Evolutionary conservation across 64 coral and sea anemone species (phyloP), one percentile per base, ranked within the genome.

Genomic region (Astreopora myriophthalma): DNA sequence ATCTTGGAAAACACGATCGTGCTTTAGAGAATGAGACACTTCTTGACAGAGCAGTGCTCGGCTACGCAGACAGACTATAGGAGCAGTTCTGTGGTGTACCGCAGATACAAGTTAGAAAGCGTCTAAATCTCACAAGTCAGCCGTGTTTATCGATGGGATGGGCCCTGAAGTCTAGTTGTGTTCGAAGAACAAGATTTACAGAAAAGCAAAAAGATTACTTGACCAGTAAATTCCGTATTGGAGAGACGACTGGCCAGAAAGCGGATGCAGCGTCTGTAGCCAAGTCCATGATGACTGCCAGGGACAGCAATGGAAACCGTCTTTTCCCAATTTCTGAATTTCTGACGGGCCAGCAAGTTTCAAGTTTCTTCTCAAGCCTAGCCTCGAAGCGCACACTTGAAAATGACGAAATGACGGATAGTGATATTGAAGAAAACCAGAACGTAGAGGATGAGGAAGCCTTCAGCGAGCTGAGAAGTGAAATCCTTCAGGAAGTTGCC

Each of bases 341-440:
- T 11, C 86, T 89, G 23, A 89, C 72, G 14, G n/a, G 69, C 31
- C 48, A 63, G 17, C 40, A 89, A 32, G 73, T 89, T 60, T 48
- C 35, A 24, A 87, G 85, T 55, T 87, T 48, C 42, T 87, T 87
- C 20, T 87, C 85, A 72, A 48, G 85, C 8, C 29, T 76, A 24
- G 71, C 86, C 4, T 76, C 71, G 14, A 76, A 89, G 37, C 65
- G 36, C 10, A 69, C 11, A 0, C 70, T 73, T 20, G n/a, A 36
- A 36, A n/a, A n/a, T n/a, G 70, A 73, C 31, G 1, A 72, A 73
- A 17, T 73, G 70, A 37, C 2, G 31, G 31, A 37, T 7, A 73
- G 70, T 10, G 31, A 73, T 14, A 38, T 73, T 16, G 34, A 73
- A 73, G 70, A 73, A 37, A 37, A 73, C 32, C 70, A 73, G 70